Percentiles rank a stretch among this genome's conserved stretches.
These are phyloP conservation scores for Mellilla xanthometata DNA, from an alignment of 2,888 invertebrate genomes.

Conservation along the genomic window DNA sequence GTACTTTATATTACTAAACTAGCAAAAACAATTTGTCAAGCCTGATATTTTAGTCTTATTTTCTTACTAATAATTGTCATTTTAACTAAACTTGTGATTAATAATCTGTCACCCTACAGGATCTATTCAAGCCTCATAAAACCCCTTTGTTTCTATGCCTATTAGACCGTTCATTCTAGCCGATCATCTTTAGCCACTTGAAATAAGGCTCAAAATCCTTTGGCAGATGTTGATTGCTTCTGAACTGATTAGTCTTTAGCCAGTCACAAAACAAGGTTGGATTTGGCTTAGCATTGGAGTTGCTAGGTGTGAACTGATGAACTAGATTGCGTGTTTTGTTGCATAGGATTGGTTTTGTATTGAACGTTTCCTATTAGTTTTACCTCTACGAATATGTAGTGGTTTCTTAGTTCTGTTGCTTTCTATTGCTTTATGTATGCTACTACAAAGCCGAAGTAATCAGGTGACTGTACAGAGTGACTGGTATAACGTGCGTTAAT, in stretches of 20 bases:
- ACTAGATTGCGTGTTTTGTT: slow-evolving; percentile 8
- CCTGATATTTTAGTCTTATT: not conserved
- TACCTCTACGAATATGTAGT: too few relatives aligned
- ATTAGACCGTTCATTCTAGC: not conserved
- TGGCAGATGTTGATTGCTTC: not conserved
- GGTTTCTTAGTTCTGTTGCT: too few relatives aligned
- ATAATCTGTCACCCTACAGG: slow-evolving; percentile 9
- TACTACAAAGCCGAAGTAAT: too few relatives aligned
- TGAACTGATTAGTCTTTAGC: not conserved
- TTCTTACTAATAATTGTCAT: not conserved
- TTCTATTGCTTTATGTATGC: too few relatives aligned
- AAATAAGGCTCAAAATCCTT: not conserved
- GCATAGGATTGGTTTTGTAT: not conserved
- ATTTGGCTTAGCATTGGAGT: not conserved
- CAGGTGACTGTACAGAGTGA: too few relatives aligned
- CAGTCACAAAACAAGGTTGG: not conserved
- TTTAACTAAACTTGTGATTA: slow-evolving; percentile 1
- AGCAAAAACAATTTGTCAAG: too few relatives aligned
- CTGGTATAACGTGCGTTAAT: too few relatives aligned
- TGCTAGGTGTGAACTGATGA: not conserved
- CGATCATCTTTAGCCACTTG: not conserved
- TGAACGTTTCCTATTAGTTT: not conserved
- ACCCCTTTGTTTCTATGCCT: slow-evolving; percentile 6
- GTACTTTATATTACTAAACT: too few relatives aligned
- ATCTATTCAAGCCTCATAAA: slow-evolving; percentile 5